phyloP scores from a whole-genome alignment of 2,113 vertebrate genomes.

The Etheostoma cragini region DNA sequence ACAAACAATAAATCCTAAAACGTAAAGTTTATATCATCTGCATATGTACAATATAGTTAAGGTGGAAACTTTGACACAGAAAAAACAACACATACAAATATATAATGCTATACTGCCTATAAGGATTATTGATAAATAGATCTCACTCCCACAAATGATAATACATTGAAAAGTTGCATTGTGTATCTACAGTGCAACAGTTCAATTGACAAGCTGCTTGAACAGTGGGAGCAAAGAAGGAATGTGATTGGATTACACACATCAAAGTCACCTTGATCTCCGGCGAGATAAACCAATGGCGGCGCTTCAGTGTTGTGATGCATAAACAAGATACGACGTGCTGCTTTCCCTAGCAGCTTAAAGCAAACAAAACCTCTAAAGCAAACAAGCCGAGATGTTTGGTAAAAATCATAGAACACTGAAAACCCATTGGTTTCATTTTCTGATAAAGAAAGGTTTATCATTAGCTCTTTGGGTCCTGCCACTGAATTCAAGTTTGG shows the following conservation, averaged over 20 bases:
- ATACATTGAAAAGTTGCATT: slow-evolving; percentile 65
- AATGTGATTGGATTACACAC: slow-evolving; percentile 77
- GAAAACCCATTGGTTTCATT: slow-evolving; percentile 42
- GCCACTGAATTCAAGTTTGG: slow-evolving; percentile 56
- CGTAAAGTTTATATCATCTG: slow-evolving; percentile 76
- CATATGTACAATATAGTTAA: slow-evolving; percentile 79
- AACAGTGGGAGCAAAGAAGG: slow-evolving; percentile 65
- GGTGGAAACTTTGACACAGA: slow-evolving; percentile 77
- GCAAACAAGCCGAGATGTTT: slow-evolving; percentile 65
- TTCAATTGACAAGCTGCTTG: slow-evolving; percentile 57
- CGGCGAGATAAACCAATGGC: slow-evolving; percentile 69
- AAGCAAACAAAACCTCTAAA: slow-evolving; percentile 73
- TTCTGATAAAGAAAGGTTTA: slow-evolving; percentile 44
- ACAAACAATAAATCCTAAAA: slow-evolving; percentile 69
- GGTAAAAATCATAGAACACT: slow-evolving; percentile 47
- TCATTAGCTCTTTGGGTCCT: slow-evolving; percentile 72
- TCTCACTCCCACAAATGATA: slow-evolving; percentile 73
- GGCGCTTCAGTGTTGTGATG: slow-evolving; percentile 63
- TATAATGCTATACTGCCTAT: slow-evolving; percentile 63
- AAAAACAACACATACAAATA: slow-evolving; percentile 77
- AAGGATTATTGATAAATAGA: slow-evolving; percentile 79
- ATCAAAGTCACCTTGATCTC: slow-evolving; percentile 81
- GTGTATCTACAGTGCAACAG: slow-evolving; percentile 55
- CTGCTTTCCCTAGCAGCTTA: slow-evolving; percentile 57
- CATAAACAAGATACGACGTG: slow-evolving; percentile 55